Evolutionary conservation across 2,113 vertebrate species (phyloP).

Genomic region (Bagarius yarrelli): DNA sequence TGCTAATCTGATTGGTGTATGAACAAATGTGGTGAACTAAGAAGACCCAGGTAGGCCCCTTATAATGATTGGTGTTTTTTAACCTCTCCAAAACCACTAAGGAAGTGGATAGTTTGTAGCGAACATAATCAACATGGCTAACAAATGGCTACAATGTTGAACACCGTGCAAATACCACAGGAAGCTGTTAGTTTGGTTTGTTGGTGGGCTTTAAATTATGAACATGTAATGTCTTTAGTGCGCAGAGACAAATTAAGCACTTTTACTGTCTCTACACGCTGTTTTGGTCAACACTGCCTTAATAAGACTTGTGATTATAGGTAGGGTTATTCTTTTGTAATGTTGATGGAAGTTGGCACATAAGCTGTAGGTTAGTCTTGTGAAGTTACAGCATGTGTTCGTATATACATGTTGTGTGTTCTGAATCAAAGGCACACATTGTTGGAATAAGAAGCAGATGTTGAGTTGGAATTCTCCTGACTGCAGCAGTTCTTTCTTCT

Average conservation of each 20-base stretch:
- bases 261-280: neutral
- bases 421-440: constrained; percentile 77
- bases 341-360: neutral
- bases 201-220: neutral
- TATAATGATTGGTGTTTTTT: neutral
- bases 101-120: no score
- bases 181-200: neutral
- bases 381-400: constrained; percentile 21
- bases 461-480: constrained; percentile 79
- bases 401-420: constrained; percentile 49
- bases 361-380: neutral
- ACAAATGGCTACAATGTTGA: neutral
- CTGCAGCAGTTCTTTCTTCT: constrained; percentile 74
- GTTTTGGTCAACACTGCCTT: neutral
- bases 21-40: neutral
- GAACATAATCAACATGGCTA: neutral
- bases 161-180: neutral
- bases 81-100: neutral
- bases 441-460: constrained; percentile 92
- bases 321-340: neutral
- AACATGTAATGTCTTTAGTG: neutral
- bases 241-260: neutral
- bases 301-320: neutral
- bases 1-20: neutral
- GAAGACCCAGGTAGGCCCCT: neutral